Evolutionary conservation across 2,797 vertebrate species (phyloP), one percentile per base, ranked within the genome.

Genomic region (Thaleichthys pacificus): DNA sequence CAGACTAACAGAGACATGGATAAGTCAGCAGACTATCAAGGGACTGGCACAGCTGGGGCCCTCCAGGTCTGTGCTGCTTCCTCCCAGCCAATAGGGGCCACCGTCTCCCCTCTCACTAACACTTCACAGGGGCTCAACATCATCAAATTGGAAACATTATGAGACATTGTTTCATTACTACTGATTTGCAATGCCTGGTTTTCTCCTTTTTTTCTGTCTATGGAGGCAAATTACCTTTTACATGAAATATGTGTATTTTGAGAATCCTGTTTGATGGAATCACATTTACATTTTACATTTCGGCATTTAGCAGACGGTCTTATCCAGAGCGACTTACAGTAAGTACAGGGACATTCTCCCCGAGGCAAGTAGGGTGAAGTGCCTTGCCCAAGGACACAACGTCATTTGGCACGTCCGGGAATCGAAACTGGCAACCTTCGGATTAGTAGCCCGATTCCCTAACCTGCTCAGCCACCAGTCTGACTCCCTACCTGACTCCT

Each of bases 121-220:
- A 79, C 86, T 0, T 82, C 87, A 51, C 90, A 89, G 71, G 88
- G 93, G 72, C 82, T 94, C 79, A 94, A 85, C 81, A 93, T 92
- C 68, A 93, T 96, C 72, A 97, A 96, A 88, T 93, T 95, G 78
- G 95, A 97, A 83, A 91, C 92, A 57, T 90, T 92, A 76, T 93
- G 81, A 93, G 24, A 68, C 9, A 5, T 7, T 66, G 42, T 61
- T 61, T 24, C 3, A 24, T 61, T 24, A n/a, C 14, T 61, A 4
- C 12, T 26, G 4, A 14, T 26, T 61, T 61, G 4, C 21, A 4
- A n/a, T 61, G 24, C 60, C 22, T 61, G 24, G 47, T 15, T 49
- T 22, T 51, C 35, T 26, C 11, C 12, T 30, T 61, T 22, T 60
- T 61, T 14, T 30, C 15, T 56, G 19, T 56, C 19, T 54, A 14